Conservation (phyloP, 2,888 invertebrate species). For the Standfussiana lucernea region DNA sequence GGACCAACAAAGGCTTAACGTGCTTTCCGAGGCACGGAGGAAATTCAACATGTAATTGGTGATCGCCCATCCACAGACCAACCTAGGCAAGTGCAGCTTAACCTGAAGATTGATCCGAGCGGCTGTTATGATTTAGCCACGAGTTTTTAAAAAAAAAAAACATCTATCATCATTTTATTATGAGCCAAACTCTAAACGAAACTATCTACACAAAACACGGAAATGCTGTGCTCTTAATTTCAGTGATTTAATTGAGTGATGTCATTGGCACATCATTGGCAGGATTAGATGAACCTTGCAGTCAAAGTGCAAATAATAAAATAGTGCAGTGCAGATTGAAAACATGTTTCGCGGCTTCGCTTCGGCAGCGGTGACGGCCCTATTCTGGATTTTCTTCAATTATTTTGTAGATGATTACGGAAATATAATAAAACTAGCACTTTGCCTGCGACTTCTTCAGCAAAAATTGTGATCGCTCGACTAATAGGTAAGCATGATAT, state of each 20-base stretch:
- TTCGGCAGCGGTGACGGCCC: neutral
- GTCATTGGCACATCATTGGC: neutral
- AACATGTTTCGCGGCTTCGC: neutral
- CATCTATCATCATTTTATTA: neutral
- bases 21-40: too few relatives aligned
- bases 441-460: too few relatives aligned
- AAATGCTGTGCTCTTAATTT: neutral
- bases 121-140: too few relatives aligned
- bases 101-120: neutral
- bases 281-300: constrained; percentile 7
- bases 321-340: constrained; percentile 11
- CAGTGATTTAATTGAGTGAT: constrained; percentile 6
- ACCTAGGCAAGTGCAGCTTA: neutral
- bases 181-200: neutral
- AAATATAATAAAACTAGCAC: constrained; percentile 17
- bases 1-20: neutral
- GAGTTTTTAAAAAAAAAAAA: neutral
- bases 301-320: constrained; percentile 28
- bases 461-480: too few relatives aligned
- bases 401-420: neutral
- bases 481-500: too few relatives aligned
- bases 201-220: neutral
- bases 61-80: neutral
- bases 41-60: neutral
- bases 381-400: constrained; percentile 19